Conservation (phyloP, 2,888 invertebrate genomes). For the Prosopocoilus inquinatus region DNA sequence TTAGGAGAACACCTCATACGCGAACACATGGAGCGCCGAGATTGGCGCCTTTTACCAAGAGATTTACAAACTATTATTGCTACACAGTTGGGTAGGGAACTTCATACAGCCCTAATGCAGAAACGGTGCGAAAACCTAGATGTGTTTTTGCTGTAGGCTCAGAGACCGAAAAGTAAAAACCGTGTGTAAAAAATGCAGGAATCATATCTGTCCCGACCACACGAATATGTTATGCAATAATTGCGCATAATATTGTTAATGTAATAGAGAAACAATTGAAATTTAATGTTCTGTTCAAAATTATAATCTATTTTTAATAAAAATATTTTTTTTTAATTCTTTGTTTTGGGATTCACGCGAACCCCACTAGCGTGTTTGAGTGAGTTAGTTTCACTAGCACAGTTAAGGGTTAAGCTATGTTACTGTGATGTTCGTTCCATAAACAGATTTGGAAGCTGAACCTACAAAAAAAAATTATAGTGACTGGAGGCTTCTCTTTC, state of each 20-base stretch:
- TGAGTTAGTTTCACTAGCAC: too few relatives aligned
- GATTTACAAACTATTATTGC: not conserved
- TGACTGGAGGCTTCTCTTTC: too few relatives aligned
- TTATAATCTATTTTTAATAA: not conserved
- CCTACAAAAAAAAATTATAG: too few relatives aligned
- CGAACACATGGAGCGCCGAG: too few relatives aligned
- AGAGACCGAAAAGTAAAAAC: not conserved
- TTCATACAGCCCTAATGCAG: too few relatives aligned
- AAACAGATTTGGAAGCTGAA: too few relatives aligned
- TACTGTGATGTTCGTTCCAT: too few relatives aligned
- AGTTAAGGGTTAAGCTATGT: too few relatives aligned
- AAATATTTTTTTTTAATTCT: not conserved
- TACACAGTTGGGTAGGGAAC: not conserved
- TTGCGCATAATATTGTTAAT: not conserved
- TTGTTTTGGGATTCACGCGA: too few relatives aligned
- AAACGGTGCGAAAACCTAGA: not conserved
- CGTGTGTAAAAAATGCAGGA: not conserved
- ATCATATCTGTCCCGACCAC: not conserved
- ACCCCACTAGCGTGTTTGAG: too few relatives aligned
- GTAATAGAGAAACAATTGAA: not conserved
- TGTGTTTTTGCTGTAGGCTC: not conserved
- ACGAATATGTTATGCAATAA: not conserved
- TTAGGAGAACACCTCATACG: too few relatives aligned
- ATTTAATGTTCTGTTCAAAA: not conserved
- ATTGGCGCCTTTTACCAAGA: not conserved